Percentiles rank a stretch among this genome's conserved stretches.
Evolutionary conservation across 1,140 invertebrate genomes (phyloP).

Genomic region (Scaptomyza pallida): DNA sequence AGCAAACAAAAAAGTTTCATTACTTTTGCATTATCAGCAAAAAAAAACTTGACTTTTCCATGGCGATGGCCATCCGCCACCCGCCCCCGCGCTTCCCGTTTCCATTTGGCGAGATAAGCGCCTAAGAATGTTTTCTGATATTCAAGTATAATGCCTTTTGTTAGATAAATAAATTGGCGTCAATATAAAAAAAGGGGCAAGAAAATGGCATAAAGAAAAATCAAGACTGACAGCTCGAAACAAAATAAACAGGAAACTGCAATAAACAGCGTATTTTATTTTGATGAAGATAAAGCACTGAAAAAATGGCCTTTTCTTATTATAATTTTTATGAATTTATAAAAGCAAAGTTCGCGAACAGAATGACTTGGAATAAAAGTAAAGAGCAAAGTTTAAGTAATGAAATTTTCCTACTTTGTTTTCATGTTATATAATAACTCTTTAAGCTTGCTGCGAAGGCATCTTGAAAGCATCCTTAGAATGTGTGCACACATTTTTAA

Average conservation of each 20-base stretch:
- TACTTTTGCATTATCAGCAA: constrained; percentile 31
- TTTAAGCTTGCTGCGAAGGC: not conserved
- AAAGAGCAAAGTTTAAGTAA: not conserved
- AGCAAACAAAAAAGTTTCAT: constrained; percentile 27
- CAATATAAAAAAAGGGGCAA: constrained; percentile 10
- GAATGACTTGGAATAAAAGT: not conserved
- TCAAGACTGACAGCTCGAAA: constrained; percentile 7
- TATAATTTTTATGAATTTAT: not conserved
- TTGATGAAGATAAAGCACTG: not conserved
- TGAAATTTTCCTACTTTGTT: not conserved
- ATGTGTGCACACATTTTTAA: constrained; percentile 3
- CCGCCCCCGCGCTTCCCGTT: not conserved
- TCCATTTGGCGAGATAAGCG: constrained; percentile 18
- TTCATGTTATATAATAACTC: not conserved
- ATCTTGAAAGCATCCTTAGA: not conserved
- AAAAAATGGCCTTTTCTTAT: not conserved
- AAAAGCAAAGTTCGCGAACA: constrained; percentile 2
- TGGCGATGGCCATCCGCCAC: not conserved
- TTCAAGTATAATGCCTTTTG: constrained; percentile 12
- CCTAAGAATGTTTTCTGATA: constrained; percentile 17
- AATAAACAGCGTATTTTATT: constrained; percentile 1
- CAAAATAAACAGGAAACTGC: not conserved
- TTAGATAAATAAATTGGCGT: constrained; percentile 36
- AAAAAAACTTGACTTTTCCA: constrained; percentile 22
- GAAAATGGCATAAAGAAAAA: constrained; percentile 2